Base-by-base conservation (phyloP, 2,797 vertebrate genomes). In the Phoxinus dragarum region DNA sequence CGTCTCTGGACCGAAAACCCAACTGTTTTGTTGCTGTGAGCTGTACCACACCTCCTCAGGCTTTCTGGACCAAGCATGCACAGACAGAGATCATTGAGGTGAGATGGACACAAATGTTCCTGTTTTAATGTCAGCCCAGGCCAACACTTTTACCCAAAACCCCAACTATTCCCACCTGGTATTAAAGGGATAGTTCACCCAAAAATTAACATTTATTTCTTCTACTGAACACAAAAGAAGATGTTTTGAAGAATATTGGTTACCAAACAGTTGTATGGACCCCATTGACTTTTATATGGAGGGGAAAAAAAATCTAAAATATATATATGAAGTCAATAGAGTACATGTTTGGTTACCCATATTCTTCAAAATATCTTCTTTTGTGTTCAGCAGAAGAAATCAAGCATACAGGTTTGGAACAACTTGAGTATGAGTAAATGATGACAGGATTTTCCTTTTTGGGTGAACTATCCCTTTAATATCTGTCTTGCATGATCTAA, bases 21-120 rank as follows among this genome's bases (percentile, higher is more conserved):
- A 99, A 97, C 95, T 97, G 96, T 93, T 99, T 99, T 93, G 97
- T 99, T 88, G 96, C 97, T 74, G 97, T 98, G 94, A 99, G 98
- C 90, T 98, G 98, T 89, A 99, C 98, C 34, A 99, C 98, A 0
- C 98, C 98, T 3, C 98, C 98, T 31, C 98, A 99, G 95, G 97
- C 96, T 2, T 99, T 99, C 94, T 99, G 98, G 98, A 99, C 97
- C 1, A 99, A 99, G 93, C 97, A 99, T 47, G 96, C 97, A 14
- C 98, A 99, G 95, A 99, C 98, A 0, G 98, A 99, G 91, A 97
- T 99, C 92, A 99, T 99, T 44, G 98, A 99, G 98, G 98, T 99
- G 90, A 94, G 64, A 34, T 66, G 14, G 31, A 34, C 64, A 8
- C 64, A 66, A 66, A 66, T 66, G 14, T 17, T 17, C 14, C 6